Percentiles rank a stretch among this genome's conserved stretches.
phyloP scores from a whole-genome alignment of 2,113 vertebrate genomes.

The Chroicocephalus ridibundus region DNA sequence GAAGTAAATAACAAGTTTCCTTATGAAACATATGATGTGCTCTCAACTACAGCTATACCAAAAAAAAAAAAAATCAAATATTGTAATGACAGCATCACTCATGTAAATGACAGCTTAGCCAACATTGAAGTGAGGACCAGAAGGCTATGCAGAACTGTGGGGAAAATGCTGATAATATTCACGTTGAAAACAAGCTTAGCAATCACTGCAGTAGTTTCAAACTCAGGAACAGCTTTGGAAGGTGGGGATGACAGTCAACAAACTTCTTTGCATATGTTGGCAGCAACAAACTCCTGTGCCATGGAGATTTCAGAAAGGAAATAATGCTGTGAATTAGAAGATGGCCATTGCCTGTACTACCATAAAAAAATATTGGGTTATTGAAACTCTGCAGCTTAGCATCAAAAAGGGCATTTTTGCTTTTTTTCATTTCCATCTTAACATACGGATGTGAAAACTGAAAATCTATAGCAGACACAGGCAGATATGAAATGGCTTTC shows the following conservation, averaged over 20 bases:
- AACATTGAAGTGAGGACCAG: slow-evolving; percentile 46
- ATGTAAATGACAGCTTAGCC: slow-evolving; percentile 46
- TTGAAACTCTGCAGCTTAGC: not conserved
- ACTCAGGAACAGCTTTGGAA: slow-evolving; percentile 7
- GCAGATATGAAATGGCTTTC: not conserved
- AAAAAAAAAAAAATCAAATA: not conserved
- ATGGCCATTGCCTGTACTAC: not conserved
- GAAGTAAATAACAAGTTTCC: not conserved
- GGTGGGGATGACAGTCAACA: not conserved
- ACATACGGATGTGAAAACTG: not conserved
- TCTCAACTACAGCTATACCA: not conserved
- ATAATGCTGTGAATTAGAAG: not conserved
- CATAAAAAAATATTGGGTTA: not conserved
- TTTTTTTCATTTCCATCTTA: not conserved
- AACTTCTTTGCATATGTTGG: not conserved
- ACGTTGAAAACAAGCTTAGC: not conserved
- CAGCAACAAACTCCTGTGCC: not conserved
- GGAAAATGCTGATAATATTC: slow-evolving; percentile 37
- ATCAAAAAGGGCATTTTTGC: not conserved
- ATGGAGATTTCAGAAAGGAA: not conserved
- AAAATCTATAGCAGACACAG: not conserved
- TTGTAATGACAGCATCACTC: slow-evolving; percentile 43
- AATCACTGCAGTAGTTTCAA: not conserved
- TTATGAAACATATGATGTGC: not conserved
- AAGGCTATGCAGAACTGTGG: slow-evolving; percentile 39